These are phyloP conservation scores for Mobula birostris DNA, from an alignment of 2,113 vertebrate genomes.

Conservation along the genomic window DNA sequence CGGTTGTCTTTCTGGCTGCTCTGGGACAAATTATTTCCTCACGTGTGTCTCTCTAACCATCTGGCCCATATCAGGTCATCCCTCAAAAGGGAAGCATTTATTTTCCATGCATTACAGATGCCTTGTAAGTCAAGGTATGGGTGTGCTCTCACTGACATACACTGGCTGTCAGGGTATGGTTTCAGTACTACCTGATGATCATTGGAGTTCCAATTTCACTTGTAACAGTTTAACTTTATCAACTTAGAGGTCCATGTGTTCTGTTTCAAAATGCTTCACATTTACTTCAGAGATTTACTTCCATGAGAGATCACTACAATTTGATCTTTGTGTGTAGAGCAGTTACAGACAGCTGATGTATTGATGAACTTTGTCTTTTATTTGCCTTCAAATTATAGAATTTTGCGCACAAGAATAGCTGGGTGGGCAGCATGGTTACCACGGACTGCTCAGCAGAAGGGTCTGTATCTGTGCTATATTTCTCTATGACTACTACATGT, in stretches of 20 bases:
- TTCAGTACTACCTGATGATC: not conserved
- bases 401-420: too few species aligned
- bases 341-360: not conserved
- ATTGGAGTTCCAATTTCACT: not conserved
- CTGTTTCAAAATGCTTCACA: not conserved
- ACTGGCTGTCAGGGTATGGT: not conserved
- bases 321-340: not conserved
- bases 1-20: not conserved
- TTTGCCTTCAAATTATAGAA: too few species aligned
- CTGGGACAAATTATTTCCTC: conserved; percentile 15
- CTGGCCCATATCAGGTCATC: conserved; percentile 9
- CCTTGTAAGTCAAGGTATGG: not conserved
- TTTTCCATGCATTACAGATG: not conserved
- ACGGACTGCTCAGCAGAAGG: too few species aligned
- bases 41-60: conserved; percentile 12
- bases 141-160: not conserved
- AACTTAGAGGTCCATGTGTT: not conserved
- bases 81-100: not conserved
- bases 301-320: not conserved
- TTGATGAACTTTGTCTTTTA: not conserved
- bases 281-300: not conserved
- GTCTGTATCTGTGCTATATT: too few species aligned
- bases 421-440: too few species aligned
- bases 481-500: not conserved
- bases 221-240: not conserved